Evolutionary conservation across 2,797 vertebrate genomes (phyloP).

Genomic region (Tenualosa ilisha): DNA sequence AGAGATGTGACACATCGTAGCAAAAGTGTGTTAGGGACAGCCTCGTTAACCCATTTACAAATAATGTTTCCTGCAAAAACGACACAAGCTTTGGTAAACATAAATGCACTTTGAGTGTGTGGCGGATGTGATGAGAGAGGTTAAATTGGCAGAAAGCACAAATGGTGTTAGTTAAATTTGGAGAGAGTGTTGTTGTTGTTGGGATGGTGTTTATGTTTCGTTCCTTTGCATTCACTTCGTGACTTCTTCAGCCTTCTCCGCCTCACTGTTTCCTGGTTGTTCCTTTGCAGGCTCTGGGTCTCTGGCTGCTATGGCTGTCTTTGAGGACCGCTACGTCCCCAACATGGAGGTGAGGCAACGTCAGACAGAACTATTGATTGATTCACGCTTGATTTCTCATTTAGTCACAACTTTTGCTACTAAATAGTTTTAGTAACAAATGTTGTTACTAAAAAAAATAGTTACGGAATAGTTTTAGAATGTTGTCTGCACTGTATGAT

Average conservation of each 20-base stretch:
- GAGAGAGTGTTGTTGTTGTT: background rate
- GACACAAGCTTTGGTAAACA: background rate
- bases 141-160: background rate
- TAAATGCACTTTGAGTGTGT: too few species aligned
- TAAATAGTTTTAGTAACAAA: too few species aligned
- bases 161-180: background rate
- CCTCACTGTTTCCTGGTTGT: background rate
- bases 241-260: background rate
- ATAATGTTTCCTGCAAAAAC: background rate
- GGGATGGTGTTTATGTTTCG: background rate
- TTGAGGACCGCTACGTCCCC: constrained; percentile 91
- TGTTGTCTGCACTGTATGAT: too few species aligned
- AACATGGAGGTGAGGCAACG: constrained; percentile 83
- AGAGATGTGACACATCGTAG: background rate
- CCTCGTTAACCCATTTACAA: background rate
- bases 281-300: constrained; percentile 86
- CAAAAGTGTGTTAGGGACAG: background rate
- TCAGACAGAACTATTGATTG: too few species aligned
- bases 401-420: too few species aligned
- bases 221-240: background rate
- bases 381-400: too few species aligned
- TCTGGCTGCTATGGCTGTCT: constrained; percentile 94
- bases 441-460: too few species aligned
- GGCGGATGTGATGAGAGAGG: background rate
- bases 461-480: too few species aligned